Percentiles rank a stretch among this genome's conserved stretches.
phyloP scores from a whole-genome alignment of 2,113 vertebrate species.

The Misgurnus mizolepis region DNA sequence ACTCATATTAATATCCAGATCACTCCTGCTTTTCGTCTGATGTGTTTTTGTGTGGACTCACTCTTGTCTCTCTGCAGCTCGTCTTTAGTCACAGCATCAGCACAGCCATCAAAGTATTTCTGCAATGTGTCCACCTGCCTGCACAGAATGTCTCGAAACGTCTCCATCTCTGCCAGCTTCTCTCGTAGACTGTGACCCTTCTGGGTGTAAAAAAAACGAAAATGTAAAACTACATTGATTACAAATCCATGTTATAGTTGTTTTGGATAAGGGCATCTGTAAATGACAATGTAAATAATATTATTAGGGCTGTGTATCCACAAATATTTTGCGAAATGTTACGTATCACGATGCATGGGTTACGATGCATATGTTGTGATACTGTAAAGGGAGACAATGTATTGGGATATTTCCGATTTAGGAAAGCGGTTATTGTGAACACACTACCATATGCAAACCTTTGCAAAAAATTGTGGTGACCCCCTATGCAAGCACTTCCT shows the following conservation, averaged over 20 bases:
- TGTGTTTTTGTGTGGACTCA: constrained; percentile 55
- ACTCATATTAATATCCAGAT: not conserved
- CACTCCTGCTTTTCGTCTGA: not conserved
- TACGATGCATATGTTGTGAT: no score
- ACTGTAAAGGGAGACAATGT: no score
- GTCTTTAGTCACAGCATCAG: constrained; percentile 92
- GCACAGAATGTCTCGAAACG: constrained; percentile 92
- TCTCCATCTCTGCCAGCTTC: constrained; percentile 99
- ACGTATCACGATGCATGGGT: no score
- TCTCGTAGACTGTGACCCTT: constrained; percentile 96
- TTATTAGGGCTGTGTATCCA: no score
- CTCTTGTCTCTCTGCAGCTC: constrained; percentile 96
- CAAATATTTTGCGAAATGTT: no score
- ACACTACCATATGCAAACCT: no score
- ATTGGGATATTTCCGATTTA: no score
- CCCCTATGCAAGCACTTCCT: no score
- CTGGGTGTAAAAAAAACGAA: constrained; percentile 65
- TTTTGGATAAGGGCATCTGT: no score
- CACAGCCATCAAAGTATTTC: constrained; percentile 80
- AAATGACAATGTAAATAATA: no score
- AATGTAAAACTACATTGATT: not conserved
- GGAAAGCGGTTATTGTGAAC: no score
- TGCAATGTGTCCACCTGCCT: constrained; percentile 81
- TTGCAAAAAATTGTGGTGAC: no score
- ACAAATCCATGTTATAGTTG: not conserved